These are phyloP conservation scores for Quadroppia sp. DNA, from an alignment of 2,888 invertebrate species.

Conservation along the genomic window DNA sequence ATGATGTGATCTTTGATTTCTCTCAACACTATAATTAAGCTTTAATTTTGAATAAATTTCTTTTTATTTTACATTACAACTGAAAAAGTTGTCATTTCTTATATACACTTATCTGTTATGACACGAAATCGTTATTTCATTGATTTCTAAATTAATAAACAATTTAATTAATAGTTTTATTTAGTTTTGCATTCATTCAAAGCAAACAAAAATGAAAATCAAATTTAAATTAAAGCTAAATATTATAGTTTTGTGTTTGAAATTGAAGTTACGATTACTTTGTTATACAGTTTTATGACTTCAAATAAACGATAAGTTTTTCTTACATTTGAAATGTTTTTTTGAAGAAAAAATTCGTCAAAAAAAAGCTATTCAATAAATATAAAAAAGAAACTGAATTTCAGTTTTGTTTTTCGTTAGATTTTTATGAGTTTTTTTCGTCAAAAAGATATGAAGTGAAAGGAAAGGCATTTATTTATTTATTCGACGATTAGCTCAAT, in stretches of 20 bases:
- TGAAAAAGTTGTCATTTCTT: not conserved
- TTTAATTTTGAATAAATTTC: conserved; percentile 12
- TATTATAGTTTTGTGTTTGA: not conserved
- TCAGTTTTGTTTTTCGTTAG: not conserved
- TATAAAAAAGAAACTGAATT: not conserved
- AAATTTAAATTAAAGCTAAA: conserved; percentile 1
- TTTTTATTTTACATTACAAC: not conserved
- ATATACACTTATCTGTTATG: not conserved
- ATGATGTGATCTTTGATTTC: conserved; percentile 12
- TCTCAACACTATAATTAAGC: not conserved
- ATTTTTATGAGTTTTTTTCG: not conserved
- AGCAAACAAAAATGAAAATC: not conserved
- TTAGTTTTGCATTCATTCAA: not conserved
- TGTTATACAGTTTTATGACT: conserved; percentile 3
- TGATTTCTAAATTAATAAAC: not conserved
- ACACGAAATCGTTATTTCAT: not conserved
- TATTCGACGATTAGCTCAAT: conserved; percentile 21
- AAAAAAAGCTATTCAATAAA: too few species aligned
- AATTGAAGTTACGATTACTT: conserved; percentile 2
- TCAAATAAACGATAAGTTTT: not conserved
- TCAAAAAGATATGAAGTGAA: not conserved
- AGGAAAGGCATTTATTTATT: not conserved
- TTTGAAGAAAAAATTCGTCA: not conserved
- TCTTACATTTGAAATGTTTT: not conserved
- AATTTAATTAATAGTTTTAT: not conserved